Percentiles rank a stretch among this genome's conserved stretches.
These are phyloP conservation scores for Molossus molossus DNA, from an alignment of 2,797 vertebrate genomes.

Conservation along the genomic window DNA sequence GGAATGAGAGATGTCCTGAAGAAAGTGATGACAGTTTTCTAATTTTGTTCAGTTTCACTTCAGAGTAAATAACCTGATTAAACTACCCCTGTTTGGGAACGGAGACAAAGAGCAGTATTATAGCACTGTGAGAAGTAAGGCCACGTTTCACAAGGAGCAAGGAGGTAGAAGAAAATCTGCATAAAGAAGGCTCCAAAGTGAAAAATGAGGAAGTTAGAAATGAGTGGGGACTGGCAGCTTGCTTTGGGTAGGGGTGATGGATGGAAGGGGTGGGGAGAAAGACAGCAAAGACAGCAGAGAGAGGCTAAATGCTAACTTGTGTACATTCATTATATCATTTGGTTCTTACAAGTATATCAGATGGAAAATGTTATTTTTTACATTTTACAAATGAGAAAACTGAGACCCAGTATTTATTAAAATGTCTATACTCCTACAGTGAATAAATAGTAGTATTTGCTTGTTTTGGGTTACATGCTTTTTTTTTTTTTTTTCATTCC, in stretches of 20 bases:
- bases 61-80: neutral
- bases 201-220: neutral
- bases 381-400: conserved; percentile 12
- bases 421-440: neutral
- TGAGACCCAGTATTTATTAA: neutral
- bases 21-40: neutral
- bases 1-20: neutral
- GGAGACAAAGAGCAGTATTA: neutral
- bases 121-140: neutral
- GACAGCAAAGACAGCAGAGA: neutral
- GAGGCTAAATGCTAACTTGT: neutral
- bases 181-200: too few relatives aligned
- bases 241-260: neutral
- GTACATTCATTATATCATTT: neutral
- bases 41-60: neutral
- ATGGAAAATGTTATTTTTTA: neutral
- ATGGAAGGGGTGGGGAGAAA: neutral
- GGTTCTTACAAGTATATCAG: neutral
- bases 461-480: neutral
- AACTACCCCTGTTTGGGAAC: neutral
- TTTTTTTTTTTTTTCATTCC: neutral
- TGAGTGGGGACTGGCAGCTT: neutral
- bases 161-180: neutral
- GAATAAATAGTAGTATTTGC: neutral
- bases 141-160: neutral